Conservation (phyloP, 53 echinoderm and acorn worm genomes). For the Astropecten irregularis region DNA sequence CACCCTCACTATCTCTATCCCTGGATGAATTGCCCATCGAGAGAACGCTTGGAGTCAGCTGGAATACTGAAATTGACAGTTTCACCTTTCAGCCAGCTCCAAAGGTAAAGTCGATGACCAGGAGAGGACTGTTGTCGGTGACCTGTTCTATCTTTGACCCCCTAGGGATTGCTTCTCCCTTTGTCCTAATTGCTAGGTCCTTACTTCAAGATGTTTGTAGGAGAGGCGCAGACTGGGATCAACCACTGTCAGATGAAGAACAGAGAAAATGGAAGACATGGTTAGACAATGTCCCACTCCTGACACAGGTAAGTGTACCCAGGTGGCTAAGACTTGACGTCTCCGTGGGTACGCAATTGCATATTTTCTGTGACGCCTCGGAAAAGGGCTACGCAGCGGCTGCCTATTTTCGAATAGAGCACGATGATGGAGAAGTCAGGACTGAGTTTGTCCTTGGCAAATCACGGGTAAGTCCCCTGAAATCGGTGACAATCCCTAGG, state of each 20-base stretch:
- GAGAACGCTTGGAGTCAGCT: constrained; percentile 37
- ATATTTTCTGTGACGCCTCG: neutral
- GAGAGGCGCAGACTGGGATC: constrained; percentile 58
- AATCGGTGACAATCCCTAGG: constrained; percentile 23
- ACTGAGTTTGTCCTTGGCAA: constrained; percentile 30
- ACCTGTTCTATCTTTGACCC: constrained; percentile 57
- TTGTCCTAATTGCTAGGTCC: constrained; percentile 42
- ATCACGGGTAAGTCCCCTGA: constrained; percentile 16
- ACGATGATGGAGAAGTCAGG: neutral
- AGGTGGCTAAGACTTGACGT: constrained; percentile 31
- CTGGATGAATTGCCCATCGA: constrained; percentile 39
- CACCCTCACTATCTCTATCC: constrained; percentile 8
- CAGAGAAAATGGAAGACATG: constrained; percentile 32
- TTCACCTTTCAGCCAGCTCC: constrained; percentile 25
- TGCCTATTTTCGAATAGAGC: constrained; percentile 7
- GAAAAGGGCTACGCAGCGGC: constrained; percentile 40
- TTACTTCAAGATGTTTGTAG: constrained; percentile 57
- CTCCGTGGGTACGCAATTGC: neutral
- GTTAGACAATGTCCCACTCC: neutral
- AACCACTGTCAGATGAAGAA: constrained; percentile 45
- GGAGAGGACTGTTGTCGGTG: constrained; percentile 53
- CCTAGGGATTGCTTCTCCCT: constrained; percentile 50
- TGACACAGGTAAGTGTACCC: constrained; percentile 60
- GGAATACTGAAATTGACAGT: constrained; percentile 42
- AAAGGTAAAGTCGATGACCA: constrained; percentile 47